phyloP scores from a whole-genome alignment of 2,113 vertebrate genomes.

The Cyprinodon variegatus region DNA sequence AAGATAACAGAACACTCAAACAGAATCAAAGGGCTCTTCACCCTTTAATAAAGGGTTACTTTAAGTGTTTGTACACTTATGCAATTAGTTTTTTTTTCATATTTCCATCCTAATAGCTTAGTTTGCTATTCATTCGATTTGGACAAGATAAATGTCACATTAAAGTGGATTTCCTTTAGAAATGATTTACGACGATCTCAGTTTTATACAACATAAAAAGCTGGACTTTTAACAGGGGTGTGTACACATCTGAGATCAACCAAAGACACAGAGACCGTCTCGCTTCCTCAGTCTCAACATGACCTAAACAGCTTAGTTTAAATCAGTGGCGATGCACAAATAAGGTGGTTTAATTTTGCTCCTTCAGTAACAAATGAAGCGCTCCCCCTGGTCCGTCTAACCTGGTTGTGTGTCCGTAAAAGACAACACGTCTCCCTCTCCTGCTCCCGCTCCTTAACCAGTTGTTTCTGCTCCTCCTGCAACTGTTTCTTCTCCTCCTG shows the following conservation, averaged over 20 bases:
- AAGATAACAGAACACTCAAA: not conserved
- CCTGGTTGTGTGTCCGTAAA: constrained; percentile 88
- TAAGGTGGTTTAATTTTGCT: not conserved
- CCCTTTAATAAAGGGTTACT: not conserved
- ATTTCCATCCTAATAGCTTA: too few species aligned
- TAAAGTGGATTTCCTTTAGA: not conserved
- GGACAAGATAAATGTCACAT: not conserved
- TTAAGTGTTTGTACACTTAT: not conserved
- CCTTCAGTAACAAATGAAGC: not conserved
- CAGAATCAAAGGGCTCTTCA: not conserved
- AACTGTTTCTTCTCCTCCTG: constrained; percentile 91
- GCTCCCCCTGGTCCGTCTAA: constrained; percentile 47
- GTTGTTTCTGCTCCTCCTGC: constrained; percentile 87
- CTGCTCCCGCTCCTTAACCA: constrained; percentile 74
- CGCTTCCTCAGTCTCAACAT: not conserved
- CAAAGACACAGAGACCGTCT: constrained; percentile 26
- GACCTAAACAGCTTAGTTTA: not conserved
- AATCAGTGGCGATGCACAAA: not conserved
- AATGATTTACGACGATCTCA: not conserved
- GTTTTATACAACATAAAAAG: not conserved
- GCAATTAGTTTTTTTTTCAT: not conserved
- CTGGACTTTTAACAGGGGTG: not conserved
- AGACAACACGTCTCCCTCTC: constrained; percentile 87
- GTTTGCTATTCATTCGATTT: not conserved
- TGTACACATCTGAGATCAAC: not conserved